phyloP scores from a whole-genome alignment of 2,888 invertebrate species.

The Rotaria macrura region DNA sequence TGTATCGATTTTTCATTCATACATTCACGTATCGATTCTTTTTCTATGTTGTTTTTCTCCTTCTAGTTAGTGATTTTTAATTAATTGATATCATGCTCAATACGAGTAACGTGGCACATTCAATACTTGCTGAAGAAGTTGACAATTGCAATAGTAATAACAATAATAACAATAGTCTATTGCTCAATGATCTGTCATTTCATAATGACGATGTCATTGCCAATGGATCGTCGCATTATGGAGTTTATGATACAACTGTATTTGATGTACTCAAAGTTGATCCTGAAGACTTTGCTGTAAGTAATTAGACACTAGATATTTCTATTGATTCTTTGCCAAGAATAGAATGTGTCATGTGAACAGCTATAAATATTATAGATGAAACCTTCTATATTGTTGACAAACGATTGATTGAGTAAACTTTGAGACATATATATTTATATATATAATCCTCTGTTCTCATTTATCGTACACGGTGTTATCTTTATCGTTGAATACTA shows the following conservation, averaged over 20 bases:
- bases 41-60: too few relatives aligned
- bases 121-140: constrained; percentile 7
- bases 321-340: background rate
- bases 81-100: background rate
- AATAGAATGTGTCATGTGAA: background rate
- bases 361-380: background rate
- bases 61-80: background rate
- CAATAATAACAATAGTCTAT: constrained; percentile 1
- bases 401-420: background rate
- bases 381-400: background rate
- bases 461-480: background rate
- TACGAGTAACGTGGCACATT: constrained; percentile 16
- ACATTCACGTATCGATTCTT: too few relatives aligned
- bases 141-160: constrained; percentile 13
- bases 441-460: background rate
- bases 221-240: background rate
- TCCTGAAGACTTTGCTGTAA: constrained; percentile 51
- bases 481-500: background rate
- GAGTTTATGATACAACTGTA: constrained; percentile 36
- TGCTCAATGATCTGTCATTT: background rate
- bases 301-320: constrained; percentile 34
- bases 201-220: constrained; percentile 5
- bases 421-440: background rate
- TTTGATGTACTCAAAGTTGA: constrained; percentile 49
- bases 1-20: too few relatives aligned